Evolutionary conservation across 1,140 invertebrate species (phyloP).

Genomic region (Drosophila mojavensis): DNA sequence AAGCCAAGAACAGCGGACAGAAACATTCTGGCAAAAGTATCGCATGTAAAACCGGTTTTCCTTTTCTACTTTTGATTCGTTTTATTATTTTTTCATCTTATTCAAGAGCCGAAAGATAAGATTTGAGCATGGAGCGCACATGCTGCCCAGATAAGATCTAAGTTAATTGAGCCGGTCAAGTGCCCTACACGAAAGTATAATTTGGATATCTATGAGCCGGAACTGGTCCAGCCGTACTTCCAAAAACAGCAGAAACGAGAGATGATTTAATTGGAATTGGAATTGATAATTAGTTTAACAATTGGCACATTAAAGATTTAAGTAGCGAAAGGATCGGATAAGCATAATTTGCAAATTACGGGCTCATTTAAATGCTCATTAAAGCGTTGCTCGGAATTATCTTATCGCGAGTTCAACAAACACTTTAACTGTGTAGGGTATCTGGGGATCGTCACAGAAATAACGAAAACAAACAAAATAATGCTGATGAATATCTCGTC

Average conservation of each 20-base stretch:
- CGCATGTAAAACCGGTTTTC: conserved; percentile 66
- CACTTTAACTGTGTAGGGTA: conserved; percentile 41
- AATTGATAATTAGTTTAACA: conserved; percentile 30
- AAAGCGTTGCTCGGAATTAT: conserved; percentile 22
- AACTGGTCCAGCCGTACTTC: conserved; percentile 31
- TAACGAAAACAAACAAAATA: conserved; percentile 39
- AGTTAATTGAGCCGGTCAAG: conserved; percentile 73
- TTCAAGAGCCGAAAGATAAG: conserved; percentile 37
- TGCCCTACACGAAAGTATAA: conserved; percentile 51
- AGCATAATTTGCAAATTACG: conserved; percentile 43
- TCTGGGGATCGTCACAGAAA: conserved; percentile 17
- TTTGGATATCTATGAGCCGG: conserved; percentile 39
- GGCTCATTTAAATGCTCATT: conserved; percentile 42
- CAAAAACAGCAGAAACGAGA: conserved; percentile 13
- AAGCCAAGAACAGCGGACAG: conserved; percentile 39
- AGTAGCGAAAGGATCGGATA: conserved; percentile 68
- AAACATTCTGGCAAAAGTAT: conserved; percentile 17
- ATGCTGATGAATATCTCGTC: conserved; percentile 45
- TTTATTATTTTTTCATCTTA: conserved; percentile 8
- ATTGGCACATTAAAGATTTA: conserved; percentile 38
- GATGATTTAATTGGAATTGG: conserved; percentile 31
- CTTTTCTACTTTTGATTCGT: neutral
- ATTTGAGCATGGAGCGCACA: conserved; percentile 25
- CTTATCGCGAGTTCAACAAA: conserved; percentile 5
- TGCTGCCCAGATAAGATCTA: conserved; percentile 61